Conservation (phyloP, 1,140 invertebrate genomes). For the Pseudomyrmex pallidus region DNA sequence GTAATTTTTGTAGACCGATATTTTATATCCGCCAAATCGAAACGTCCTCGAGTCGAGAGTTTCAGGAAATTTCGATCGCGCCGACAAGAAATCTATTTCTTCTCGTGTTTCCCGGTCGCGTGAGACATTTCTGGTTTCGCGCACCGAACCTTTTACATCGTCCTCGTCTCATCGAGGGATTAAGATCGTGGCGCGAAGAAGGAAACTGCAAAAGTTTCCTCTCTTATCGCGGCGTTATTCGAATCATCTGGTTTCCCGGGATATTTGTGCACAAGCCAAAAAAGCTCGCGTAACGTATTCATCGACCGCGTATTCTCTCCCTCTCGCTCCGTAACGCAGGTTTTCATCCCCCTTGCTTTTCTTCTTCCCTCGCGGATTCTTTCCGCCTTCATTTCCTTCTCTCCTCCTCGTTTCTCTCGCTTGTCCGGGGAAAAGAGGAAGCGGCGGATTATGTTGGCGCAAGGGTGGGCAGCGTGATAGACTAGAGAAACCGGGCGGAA, state of each 20-base stretch:
- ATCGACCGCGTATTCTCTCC: constrained; percentile 44
- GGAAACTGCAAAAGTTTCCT: constrained; percentile 14
- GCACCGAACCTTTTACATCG: too few species aligned
- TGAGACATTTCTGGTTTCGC: constrained; percentile 26
- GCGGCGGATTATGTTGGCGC: constrained; percentile 59
- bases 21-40: neutral
- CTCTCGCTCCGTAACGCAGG: constrained; percentile 10
- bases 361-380: neutral
- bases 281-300: constrained; percentile 60
- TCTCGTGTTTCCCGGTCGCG: neutral
- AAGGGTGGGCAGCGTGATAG: neutral
- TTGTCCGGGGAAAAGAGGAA: constrained; percentile 52
- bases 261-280: constrained; percentile 39
- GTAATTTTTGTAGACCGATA: neutral
- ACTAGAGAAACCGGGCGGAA: constrained; percentile 16
- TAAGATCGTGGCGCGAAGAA: too few species aligned
- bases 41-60: neutral
- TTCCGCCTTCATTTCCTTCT: neutral
- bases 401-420: constrained; percentile 10
- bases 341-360: neutral
- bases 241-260: constrained; percentile 22
- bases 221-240: constrained; percentile 10
- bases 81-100: constrained; percentile 27
- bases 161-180: too few species aligned
- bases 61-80: neutral